These are phyloP conservation scores for Hippoglossus hippoglossus DNA, from an alignment of 2,797 vertebrate genomes.

Conservation along the genomic window DNA sequence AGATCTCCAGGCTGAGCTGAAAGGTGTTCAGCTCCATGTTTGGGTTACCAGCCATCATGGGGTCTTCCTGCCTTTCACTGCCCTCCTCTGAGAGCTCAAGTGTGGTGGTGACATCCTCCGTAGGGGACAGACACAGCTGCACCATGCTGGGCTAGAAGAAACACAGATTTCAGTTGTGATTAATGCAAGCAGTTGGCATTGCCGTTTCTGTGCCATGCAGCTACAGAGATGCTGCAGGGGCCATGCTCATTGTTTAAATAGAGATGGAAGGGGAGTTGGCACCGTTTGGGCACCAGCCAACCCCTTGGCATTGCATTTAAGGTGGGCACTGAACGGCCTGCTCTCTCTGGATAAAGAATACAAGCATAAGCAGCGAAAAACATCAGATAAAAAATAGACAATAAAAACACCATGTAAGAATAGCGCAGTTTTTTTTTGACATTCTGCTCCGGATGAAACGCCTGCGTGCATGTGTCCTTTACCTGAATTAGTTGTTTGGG, in stretches of 20 bases:
- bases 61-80: conserved; percentile 69
- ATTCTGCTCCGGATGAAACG: too few species aligned
- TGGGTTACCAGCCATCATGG: conserved; percentile 17
- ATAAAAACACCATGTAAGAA: too few species aligned
- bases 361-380: not conserved
- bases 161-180: not conserved
- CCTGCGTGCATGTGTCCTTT: not conserved
- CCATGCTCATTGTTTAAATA: conserved; percentile 17
- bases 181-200: not conserved
- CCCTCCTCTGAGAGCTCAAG: conserved; percentile 67
- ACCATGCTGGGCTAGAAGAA: conserved; percentile 83
- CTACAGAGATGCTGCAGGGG: conserved; percentile 9
- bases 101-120: conserved; percentile 74
- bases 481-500: too few species aligned
- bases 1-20: conserved; percentile 73
- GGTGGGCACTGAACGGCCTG: conserved; percentile 5
- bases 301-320: conserved; percentile 65
- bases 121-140: conserved; percentile 86
- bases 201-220: not conserved
- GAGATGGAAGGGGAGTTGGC: conserved; percentile 19
- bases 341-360: conserved; percentile 27
- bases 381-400: not conserved
- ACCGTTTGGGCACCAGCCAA: conserved; percentile 47
- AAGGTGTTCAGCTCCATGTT: conserved; percentile 65
- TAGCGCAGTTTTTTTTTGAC: too few species aligned